phyloP scores from a whole-genome alignment of 2,888 invertebrate genomes.

The Acanthosepion esculentum region DNA sequence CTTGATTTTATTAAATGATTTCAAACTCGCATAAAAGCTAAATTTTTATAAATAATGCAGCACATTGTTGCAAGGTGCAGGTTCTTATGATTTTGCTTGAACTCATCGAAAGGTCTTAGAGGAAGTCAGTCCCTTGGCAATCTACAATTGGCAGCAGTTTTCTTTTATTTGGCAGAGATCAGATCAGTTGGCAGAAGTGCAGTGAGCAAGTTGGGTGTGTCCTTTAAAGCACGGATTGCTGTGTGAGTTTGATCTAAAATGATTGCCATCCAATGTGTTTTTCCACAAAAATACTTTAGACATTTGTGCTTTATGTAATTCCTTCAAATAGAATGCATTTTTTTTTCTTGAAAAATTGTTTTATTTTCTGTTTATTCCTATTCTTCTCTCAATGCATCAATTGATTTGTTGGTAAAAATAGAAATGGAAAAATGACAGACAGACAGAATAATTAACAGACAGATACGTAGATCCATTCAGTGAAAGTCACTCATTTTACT shows the following conservation, averaged over 20 bases:
- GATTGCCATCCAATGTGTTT: not conserved
- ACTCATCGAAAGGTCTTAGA: not conserved
- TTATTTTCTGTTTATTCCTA: no score
- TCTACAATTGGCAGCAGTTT: not conserved
- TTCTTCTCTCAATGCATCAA: no score
- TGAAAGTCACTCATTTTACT: no score
- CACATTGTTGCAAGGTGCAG: not conserved
- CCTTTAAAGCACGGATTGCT: not conserved
- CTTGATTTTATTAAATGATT: no score
- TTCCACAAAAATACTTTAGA: not conserved
- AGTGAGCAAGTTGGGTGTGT: not conserved
- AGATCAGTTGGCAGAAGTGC: not conserved
- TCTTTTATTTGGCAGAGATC: conserved; percentile 4
- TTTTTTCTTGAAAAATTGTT: no score
- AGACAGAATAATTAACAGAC: no score
- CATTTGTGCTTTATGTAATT: no score
- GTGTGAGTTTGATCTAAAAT: not conserved
- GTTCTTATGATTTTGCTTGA: not conserved
- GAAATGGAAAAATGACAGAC: no score
- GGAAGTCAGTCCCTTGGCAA: not conserved
- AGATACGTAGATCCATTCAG: no score
- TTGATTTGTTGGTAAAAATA: no score
- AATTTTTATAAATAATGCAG: not conserved
- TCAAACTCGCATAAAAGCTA: no score
- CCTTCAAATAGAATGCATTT: no score